A percentile compares a stretch with the other conserved stretches of the same genome.
Conservation (phyloP, 2,113 vertebrate genomes). For the Epinephelus lanceolatus region DNA sequence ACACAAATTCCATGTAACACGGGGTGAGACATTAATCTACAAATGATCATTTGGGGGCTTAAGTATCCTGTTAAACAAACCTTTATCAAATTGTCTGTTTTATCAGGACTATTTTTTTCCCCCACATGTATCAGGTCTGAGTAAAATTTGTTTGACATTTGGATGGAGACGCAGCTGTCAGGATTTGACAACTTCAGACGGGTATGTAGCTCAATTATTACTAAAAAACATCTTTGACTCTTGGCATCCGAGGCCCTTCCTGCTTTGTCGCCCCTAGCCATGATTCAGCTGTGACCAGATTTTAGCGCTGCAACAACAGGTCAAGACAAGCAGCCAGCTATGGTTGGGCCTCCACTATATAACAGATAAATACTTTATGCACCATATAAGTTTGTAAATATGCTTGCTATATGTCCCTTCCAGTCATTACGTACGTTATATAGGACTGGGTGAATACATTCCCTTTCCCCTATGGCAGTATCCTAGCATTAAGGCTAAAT, state of each 20-base stretch:
- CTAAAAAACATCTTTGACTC: conserved; percentile 23
- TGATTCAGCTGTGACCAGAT: conserved; percentile 31
- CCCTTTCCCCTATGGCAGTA: conserved; percentile 73
- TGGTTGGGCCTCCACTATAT: conserved; percentile 58
- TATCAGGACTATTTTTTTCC: background rate
- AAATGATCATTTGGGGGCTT: too few relatives aligned
- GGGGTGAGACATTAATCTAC: too few relatives aligned
- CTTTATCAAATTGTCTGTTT: background rate
- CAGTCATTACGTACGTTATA: conserved; percentile 45
- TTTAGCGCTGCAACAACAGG: conserved; percentile 36
- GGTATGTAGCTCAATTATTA: background rate
- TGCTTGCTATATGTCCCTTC: conserved; percentile 44
- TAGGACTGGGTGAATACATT: conserved; percentile 46
- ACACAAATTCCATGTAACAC: too few relatives aligned
- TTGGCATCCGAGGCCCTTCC: conserved; percentile 8
- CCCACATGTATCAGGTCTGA: background rate
- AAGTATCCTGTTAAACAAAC: too few relatives aligned
- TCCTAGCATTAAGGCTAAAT: conserved; percentile 80
- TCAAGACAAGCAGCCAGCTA: conserved; percentile 52
- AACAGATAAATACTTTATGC: conserved; percentile 49
- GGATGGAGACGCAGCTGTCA: conserved; percentile 26
- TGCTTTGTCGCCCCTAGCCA: background rate
- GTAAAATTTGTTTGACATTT: conserved; percentile 3
- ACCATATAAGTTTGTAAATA: conserved; percentile 58
- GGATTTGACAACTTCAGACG: background rate